Base-by-base conservation (phyloP, 2,888 invertebrate species). In the Stictocephala bisonia region DNA sequence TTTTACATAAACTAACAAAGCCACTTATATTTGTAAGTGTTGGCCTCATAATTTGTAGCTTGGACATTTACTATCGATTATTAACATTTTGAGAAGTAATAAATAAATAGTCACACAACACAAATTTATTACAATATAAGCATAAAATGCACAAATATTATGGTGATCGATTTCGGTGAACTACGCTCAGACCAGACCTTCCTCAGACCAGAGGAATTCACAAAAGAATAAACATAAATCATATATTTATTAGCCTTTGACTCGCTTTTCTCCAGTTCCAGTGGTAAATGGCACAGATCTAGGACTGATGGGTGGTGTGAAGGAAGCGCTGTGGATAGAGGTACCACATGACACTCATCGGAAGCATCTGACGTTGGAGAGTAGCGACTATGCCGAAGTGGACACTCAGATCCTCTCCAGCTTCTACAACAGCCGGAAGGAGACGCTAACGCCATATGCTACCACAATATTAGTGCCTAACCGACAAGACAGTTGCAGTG, bases 361-460 rank as follows among this genome's bases (percentile, higher is more conserved):
- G 76, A 77, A 77, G 70, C 76, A 75, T 51, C 50, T 60, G 31
- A 73, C 75, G 0, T 71, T 72, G 22, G 78, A 77, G 29, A 74
- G 72, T 6, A 71, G 77, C 7, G 78, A 78, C 51, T 78, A 78
- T 41, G 77, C 78, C 11, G 78, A 78, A 71, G 77, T 78, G 13
- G 88, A 88, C 81, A 87, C 88, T 2, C 84, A 88, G 70, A 76
- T 75, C 44, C 72, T 76, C 44, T 75, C 77, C 2, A 78, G 77
- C 7, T 79, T 78, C 69, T 78, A 77, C 73, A 78, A 77, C 67
- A 76, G 74, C 20, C 71, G 77, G 15, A 78, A 78, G 51, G 77
- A 78, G 20, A 88, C 88, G 82, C 68, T 66, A 20, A 89, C 90
- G 74, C 90, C 92, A 1, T 93, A 92, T 78, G 92, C 93, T 3